Evolutionary conservation across 2,797 vertebrate genomes (phyloP).

Genomic region (Petrocephalus schoutedeni): DNA sequence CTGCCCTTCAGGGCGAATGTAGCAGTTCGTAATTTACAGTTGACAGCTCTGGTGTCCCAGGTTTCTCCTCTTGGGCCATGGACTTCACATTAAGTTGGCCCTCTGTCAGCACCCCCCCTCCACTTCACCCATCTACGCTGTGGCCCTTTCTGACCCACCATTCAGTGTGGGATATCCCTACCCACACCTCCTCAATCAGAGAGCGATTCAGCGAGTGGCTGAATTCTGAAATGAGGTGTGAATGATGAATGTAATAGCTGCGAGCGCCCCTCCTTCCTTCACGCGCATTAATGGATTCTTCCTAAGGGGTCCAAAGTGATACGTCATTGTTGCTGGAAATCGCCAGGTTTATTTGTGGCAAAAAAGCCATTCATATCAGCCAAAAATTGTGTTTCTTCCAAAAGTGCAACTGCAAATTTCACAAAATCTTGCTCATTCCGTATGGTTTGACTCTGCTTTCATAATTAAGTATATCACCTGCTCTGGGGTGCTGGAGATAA

Average conservation of each 20-base stretch:
- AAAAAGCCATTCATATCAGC: neutral
- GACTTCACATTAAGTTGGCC: neutral
- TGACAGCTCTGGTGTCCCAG: neutral
- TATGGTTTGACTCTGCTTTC: neutral
- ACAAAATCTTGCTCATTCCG: neutral
- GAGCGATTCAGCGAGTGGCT: neutral
- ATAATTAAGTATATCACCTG: neutral
- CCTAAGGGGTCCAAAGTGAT: neutral
- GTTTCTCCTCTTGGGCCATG: neutral
- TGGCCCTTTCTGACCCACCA: neutral
- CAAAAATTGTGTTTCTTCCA: neutral
- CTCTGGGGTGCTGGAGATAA: neutral
- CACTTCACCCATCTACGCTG: neutral
- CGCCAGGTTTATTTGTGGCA: neutral
- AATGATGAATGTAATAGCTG: neutral
- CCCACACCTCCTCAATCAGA: neutral
- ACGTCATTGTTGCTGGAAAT: neutral
- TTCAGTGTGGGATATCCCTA: neutral
- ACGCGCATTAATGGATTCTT: neutral
- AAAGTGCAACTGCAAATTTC: neutral
- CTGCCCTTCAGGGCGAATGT: constrained; percentile 4
- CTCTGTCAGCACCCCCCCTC: neutral
- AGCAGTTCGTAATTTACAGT: neutral
- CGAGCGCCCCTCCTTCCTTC: neutral
- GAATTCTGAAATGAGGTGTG: neutral